Conservation (phyloP, 2,888 invertebrate species). For the Eupithecia vulgata region DNA sequence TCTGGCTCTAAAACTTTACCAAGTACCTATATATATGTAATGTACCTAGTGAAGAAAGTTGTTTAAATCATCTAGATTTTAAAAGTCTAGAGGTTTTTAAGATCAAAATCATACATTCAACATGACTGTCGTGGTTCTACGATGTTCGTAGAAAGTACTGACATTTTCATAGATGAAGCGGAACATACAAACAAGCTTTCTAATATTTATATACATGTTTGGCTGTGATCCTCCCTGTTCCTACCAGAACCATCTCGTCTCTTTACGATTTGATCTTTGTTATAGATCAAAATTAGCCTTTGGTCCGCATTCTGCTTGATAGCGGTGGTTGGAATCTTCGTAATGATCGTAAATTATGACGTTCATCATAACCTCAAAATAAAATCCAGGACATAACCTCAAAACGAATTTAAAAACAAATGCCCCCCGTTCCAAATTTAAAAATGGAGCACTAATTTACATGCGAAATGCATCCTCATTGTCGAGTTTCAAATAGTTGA, state of each 20-base stretch:
- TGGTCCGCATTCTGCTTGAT: too few species aligned
- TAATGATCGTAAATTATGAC: too few species aligned
- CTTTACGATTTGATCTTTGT: not conserved
- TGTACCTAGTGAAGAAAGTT: not conserved
- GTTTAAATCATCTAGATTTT: not conserved
- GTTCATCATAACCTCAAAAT: not conserved
- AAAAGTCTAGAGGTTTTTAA: not conserved
- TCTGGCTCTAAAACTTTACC: not conserved
- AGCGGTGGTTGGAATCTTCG: too few species aligned
- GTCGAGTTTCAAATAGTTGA: slow-evolving; percentile 13
- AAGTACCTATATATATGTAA: too few species aligned
- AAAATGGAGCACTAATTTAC: slow-evolving; percentile 15
- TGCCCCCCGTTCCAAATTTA: not conserved
- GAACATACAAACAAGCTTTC: slow-evolving; percentile 22
- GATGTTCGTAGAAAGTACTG: slow-evolving; percentile 35
- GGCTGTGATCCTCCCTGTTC: slow-evolving; percentile 7
- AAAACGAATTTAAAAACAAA: slow-evolving; percentile 2
- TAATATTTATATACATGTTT: slow-evolving; percentile 18
- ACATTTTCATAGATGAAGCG: slow-evolving; percentile 38
- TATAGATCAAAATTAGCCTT: not conserved
- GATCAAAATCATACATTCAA: not conserved
- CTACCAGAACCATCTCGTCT: not conserved
- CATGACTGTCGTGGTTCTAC: not conserved
- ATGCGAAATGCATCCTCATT: slow-evolving; percentile 27
- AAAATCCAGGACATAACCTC: not conserved